A percentile compares a stretch with the other conserved stretches of the same genome.
phyloP scores from a whole-genome alignment of 1,140 invertebrate genomes.

The Macrobrachium rosenbergii region DNA sequence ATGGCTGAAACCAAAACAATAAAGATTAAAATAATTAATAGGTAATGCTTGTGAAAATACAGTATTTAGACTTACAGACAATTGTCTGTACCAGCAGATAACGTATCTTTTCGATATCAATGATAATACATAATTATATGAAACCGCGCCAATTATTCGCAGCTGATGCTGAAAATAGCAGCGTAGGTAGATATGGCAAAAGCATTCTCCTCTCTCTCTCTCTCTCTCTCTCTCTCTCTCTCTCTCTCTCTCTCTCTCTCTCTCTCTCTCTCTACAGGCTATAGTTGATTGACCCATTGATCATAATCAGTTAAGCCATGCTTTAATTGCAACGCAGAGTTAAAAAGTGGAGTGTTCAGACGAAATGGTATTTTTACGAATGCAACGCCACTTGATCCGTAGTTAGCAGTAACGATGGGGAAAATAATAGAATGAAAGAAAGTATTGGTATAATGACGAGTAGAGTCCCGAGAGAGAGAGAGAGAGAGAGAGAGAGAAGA shows the following conservation, averaged over 20 bases:
- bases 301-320: too few species aligned
- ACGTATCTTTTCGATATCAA: too few species aligned
- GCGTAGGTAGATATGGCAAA: background rate
- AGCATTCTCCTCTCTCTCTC: slow-evolving; percentile 9
- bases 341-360: background rate
- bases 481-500: background rate
- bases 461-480: background rate
- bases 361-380: background rate
- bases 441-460: background rate
- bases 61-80: too few species aligned
- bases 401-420: background rate
- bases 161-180: background rate
- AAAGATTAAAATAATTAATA: too few species aligned
- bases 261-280: background rate
- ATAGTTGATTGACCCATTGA: too few species aligned
- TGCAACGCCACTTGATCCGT: background rate
- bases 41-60: too few species aligned
- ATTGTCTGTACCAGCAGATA: too few species aligned
- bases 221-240: background rate
- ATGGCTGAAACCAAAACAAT: background rate
- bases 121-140: too few species aligned
- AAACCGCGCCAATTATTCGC: too few species aligned
- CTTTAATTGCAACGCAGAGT: too few species aligned
- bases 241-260: background rate
- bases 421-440: background rate